phyloP scores from a whole-genome alignment of 2,888 invertebrate genomes.

The Steinernema carpocapsae region DNA sequence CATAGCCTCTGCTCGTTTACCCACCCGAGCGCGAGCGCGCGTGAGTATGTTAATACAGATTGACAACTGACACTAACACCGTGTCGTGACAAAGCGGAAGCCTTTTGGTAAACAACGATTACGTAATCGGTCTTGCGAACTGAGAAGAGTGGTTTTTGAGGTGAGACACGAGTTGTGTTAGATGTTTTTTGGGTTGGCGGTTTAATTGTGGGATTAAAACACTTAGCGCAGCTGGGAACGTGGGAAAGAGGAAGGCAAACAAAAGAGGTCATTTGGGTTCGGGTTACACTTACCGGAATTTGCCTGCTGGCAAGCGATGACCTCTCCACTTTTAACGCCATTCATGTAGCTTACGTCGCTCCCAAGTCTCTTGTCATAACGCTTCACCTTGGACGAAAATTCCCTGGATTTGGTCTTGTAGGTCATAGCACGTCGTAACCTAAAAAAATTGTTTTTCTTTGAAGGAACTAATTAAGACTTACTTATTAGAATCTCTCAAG shows the following conservation, averaged over 20 bases:
- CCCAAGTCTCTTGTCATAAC: neutral
- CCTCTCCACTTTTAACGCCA: neutral
- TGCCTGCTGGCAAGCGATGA: neutral
- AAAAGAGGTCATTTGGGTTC: no score
- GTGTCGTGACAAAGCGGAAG: constrained; percentile 35
- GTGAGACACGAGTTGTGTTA: neutral
- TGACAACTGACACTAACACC: constrained; percentile 32
- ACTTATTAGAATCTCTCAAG: constrained; percentile 52
- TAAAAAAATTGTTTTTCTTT: neutral
- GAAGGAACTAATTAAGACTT: neutral
- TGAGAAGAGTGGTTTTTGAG: neutral
- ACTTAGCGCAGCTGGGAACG: no score
- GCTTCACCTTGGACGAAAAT: neutral
- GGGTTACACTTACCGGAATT: neutral
- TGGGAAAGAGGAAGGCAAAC: no score
- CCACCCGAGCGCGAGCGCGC: neutral
- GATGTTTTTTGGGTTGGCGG: no score
- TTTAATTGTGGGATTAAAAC: no score
- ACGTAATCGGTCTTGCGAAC: constrained; percentile 9
- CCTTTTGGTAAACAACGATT: constrained; percentile 8
- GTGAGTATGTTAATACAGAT: constrained; percentile 27
- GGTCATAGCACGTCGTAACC: constrained; percentile 16
- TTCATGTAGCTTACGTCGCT: constrained; percentile 18
- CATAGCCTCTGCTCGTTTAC: no score
- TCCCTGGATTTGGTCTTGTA: neutral